Base-by-base conservation (phyloP, 2,797 vertebrate genomes). In the Lacerta viridis region DNA sequence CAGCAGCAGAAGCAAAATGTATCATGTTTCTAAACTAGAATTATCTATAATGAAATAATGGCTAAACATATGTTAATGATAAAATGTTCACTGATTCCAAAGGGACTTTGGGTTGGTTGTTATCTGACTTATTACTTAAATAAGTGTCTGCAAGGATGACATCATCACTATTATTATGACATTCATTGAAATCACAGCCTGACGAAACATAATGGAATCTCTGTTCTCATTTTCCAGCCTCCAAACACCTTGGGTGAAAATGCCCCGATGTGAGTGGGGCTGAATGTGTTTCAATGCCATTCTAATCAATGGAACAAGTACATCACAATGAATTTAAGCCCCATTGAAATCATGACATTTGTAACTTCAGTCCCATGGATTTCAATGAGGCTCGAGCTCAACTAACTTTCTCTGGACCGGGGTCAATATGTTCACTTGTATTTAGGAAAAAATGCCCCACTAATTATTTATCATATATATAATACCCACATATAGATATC, bases 171-270 rank as follows among this genome's bases (percentile, higher is more conserved):
- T 43, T 20, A 5, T 59, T 27, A 69, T 92, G 78, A 79, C 74
- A 90, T 88, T 90, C 84, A 84, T 33, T 89, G 20, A 89, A 92
- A 87, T 83, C 39, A 43, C 81, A 87, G 41, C 15, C 88, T 71
- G 1, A 87, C 0, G 86, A 71, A 84, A 91, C 11, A 11, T 9
- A 43, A 23, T 88, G 6, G 23, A 86, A 84, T 10, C 46, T 7
- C 87, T 78, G 41, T 36, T 76, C 43, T 23, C 29, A 69, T 84
- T 76, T 80, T 81, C 39, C n/a, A 83, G 1, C n/a, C 33, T 77
- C 72, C 77, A 80, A 43, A 1, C 36, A 61, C 29, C 5, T 43
- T 88, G 68, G 27, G 75, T 64, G 72, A 39, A 10, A 89, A 74
- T 5, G 9, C 5, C 33, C 55, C 43, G 36, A 80, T 55, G 27